Evolutionary conservation across 2,797 vertebrate genomes (phyloP).

Genomic region (Avahi laniger): DNA sequence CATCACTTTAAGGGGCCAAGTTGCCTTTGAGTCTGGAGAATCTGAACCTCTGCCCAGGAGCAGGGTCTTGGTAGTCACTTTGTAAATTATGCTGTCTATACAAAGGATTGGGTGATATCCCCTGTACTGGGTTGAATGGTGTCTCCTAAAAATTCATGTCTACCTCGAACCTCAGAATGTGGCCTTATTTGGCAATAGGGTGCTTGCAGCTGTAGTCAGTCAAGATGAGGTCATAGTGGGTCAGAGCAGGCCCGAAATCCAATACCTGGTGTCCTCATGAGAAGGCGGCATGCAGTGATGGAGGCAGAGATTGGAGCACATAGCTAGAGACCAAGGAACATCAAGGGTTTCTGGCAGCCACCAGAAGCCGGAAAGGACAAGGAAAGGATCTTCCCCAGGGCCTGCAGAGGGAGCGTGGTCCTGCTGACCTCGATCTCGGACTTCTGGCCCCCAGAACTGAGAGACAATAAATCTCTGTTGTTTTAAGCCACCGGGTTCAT

Average conservation of each 20-base stretch:
- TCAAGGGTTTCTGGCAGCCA: neutral
- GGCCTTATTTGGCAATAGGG: neutral
- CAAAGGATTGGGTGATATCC: neutral
- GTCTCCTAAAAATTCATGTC: neutral
- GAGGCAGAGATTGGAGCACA: neutral
- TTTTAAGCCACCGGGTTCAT: too few relatives aligned
- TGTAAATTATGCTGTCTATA: neutral
- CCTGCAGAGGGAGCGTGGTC: neutral
- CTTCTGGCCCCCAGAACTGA: neutral
- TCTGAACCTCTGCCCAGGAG: neutral
- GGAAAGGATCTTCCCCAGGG: neutral
- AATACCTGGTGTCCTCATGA: neutral
- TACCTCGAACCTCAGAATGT: neutral
- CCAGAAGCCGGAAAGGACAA: neutral
- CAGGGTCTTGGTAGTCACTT: neutral
- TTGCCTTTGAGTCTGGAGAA: neutral
- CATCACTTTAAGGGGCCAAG: neutral
- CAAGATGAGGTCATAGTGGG: neutral
- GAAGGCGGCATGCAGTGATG: neutral
- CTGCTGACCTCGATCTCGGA: neutral
- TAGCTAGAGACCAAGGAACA: neutral
- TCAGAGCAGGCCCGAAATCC: neutral
- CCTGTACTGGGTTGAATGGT: neutral
- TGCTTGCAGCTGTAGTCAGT: neutral
- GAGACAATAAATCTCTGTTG: neutral